These are phyloP conservation scores for Suncus etruscus DNA, from an alignment of 2,113 vertebrate genomes.

Conservation along the genomic window DNA sequence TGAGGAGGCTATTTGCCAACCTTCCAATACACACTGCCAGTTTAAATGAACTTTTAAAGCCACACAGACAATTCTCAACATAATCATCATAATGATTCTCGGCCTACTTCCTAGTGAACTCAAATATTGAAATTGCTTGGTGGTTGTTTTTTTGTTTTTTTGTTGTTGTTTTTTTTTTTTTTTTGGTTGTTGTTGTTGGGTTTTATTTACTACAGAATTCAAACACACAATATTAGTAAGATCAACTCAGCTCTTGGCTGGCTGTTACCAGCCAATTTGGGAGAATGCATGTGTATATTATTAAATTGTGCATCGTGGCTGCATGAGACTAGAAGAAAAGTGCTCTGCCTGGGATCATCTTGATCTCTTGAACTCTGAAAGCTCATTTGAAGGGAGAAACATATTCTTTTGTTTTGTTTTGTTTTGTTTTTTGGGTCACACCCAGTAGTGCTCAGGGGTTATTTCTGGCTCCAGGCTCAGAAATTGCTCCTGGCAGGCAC, in stretches of 20 bases:
- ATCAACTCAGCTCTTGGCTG: slow-evolving; percentile 31
- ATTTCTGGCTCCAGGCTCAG: no score
- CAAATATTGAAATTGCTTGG: slow-evolving; percentile 75
- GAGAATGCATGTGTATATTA: slow-evolving; percentile 70
- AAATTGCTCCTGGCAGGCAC: no score
- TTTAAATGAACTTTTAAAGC: slow-evolving; percentile 41
- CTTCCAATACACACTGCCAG: background rate
- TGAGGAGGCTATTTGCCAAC: background rate
- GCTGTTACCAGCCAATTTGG: slow-evolving; percentile 58
- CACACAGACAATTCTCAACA: background rate
- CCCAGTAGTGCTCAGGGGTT: no score
- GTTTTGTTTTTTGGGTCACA: no score
- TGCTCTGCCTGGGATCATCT: slow-evolving; percentile 46
- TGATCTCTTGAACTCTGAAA: slow-evolving; percentile 59
- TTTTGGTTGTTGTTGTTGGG: no score
- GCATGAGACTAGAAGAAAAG: slow-evolving; percentile 59
- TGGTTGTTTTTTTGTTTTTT: no score
- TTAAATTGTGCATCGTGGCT: slow-evolving; percentile 71
- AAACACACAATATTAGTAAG: slow-evolving; percentile 74
- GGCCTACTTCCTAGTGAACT: slow-evolving; percentile 63
- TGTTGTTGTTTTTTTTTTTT: no score
- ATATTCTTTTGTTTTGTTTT: no score
- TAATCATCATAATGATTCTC: slow-evolving; percentile 58
- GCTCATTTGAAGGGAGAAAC: slow-evolving; percentile 56
- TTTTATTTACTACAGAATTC: slow-evolving; percentile 59